Conservation (phyloP, 2,113 vertebrate species). For the Cynopterus brachyotis region DNA sequence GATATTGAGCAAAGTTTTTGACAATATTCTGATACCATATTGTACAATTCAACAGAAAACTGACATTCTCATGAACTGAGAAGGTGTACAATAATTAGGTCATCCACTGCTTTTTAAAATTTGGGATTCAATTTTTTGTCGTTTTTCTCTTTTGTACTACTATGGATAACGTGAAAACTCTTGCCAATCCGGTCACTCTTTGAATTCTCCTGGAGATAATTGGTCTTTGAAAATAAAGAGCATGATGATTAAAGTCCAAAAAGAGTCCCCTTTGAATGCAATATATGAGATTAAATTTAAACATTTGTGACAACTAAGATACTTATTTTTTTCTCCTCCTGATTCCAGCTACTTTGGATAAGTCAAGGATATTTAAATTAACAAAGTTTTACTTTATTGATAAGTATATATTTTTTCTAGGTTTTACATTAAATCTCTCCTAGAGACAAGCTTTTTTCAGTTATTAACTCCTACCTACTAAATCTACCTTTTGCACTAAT, state of each 20-base stretch:
- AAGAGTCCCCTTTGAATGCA: not conserved
- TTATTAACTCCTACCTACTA: not conserved
- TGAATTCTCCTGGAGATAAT: not conserved
- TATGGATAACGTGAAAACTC: not conserved
- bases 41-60: not conserved
- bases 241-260: not conserved
- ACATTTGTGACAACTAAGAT: not conserved
- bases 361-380: not conserved
- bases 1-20: not conserved
- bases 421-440: not conserved
- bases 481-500: not conserved
- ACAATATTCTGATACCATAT: not conserved
- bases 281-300: not conserved
- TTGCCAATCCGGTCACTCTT: not conserved
- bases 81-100: not conserved
- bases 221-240: conserved; percentile 29
- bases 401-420: not conserved
- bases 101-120: not conserved
- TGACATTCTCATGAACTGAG: not conserved
- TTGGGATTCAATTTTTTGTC: not conserved
- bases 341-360: not conserved
- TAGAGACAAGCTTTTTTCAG: not conserved
- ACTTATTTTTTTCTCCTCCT: not conserved
- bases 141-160: not conserved
- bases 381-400: not conserved